Evolutionary conservation across 2,113 vertebrate species (phyloP).

Genomic region (Haplochromis burtoni): DNA sequence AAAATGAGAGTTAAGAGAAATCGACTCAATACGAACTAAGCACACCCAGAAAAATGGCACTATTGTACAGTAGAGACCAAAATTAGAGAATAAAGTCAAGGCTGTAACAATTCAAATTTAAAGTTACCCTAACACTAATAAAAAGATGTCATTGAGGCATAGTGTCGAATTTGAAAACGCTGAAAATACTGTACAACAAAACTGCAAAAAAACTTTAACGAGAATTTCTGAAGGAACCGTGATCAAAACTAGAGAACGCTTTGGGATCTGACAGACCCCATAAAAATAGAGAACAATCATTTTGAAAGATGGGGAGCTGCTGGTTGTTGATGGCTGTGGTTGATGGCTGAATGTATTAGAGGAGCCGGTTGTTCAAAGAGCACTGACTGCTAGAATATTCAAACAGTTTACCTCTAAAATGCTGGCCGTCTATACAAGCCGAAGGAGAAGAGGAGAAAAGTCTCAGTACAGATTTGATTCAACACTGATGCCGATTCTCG

Average conservation of each 20-base stretch:
- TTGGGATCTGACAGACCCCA: background rate
- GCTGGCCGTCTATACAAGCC: background rate
- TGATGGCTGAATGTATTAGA: background rate
- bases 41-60: background rate
- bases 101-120: background rate
- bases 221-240: background rate
- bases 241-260: background rate
- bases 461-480: background rate
- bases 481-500: background rate
- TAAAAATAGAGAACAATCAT: background rate
- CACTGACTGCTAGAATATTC: background rate
- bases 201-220: background rate
- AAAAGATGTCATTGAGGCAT: background rate
- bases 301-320: background rate
- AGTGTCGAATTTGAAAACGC: background rate
- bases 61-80: background rate
- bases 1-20: background rate
- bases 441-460: background rate
- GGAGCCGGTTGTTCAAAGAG: background rate
- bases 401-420: background rate
- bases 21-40: background rate
- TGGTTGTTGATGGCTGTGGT: background rate
- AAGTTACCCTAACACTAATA: background rate
- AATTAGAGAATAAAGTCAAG: background rate
- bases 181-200: background rate